phyloP scores from a whole-genome alignment of 2,113 vertebrate species.

The Pygoscelis adeliae region DNA sequence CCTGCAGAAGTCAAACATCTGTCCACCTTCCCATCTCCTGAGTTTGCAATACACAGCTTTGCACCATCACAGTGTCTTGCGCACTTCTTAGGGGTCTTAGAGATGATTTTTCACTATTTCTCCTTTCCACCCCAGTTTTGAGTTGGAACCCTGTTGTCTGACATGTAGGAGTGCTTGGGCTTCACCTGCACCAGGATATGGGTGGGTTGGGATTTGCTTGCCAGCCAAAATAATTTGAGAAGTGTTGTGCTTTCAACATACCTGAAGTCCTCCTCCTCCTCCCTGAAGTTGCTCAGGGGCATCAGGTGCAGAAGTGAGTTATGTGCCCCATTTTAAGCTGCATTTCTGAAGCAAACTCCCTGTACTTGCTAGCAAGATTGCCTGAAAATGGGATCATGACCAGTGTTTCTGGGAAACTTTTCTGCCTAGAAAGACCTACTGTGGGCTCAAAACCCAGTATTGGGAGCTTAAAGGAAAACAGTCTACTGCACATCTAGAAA shows the following conservation, averaged over 20 bases:
- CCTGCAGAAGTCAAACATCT: background rate
- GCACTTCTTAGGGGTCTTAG: background rate
- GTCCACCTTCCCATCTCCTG: background rate
- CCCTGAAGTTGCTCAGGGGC: background rate
- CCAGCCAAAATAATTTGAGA: background rate
- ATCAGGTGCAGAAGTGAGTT: background rate
- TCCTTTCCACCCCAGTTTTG: background rate
- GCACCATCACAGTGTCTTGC: background rate
- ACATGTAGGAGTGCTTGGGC: background rate
- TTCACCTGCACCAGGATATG: background rate
- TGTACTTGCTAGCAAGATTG: background rate
- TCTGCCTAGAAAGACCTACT: background rate
- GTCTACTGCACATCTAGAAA: background rate
- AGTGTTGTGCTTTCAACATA: background rate
- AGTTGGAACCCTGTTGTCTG: background rate
- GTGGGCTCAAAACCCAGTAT: background rate
- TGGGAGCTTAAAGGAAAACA: background rate
- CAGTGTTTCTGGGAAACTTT: background rate
- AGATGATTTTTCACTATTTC: background rate
- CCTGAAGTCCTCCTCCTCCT: background rate
- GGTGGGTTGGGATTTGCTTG: background rate
- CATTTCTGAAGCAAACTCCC: background rate
- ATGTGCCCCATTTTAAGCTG: background rate
- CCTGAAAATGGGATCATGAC: background rate
- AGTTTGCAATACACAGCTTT: background rate